phyloP scores from a whole-genome alignment of 1,140 invertebrate species.

The Macrobrachium rosenbergii region DNA sequence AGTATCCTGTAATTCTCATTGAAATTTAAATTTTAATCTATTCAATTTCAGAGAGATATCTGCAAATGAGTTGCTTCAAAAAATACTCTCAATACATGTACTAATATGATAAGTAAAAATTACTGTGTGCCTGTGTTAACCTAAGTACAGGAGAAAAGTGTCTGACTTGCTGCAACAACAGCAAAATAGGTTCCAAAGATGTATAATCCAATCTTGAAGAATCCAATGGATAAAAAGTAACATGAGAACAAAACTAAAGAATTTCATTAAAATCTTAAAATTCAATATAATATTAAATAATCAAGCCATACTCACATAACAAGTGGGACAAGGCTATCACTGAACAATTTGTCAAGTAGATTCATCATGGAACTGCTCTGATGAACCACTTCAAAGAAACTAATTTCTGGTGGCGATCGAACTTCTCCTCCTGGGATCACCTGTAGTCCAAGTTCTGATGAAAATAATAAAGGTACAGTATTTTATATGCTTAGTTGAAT shows the following conservation, averaged over 20 bases:
- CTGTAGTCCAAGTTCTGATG: constrained; percentile 91
- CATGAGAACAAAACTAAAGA: not conserved
- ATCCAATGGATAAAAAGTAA: not conserved
- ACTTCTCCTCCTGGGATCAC: constrained; percentile 92
- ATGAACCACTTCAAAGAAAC: constrained; percentile 95
- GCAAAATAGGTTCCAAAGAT: no score
- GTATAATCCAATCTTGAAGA: no score
- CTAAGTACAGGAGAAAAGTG: no score
- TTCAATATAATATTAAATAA: constrained; percentile 41
- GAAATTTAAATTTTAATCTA: no score
- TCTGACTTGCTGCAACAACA: no score
- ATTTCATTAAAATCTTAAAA: not conserved
- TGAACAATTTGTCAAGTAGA: constrained; percentile 94
- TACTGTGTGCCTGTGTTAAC: no score
- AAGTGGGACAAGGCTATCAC: constrained; percentile 89
- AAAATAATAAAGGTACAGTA: not conserved
- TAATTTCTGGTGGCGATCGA: constrained; percentile 83
- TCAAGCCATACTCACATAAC: constrained; percentile 78
- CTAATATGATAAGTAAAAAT: no score
- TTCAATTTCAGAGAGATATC: no score
- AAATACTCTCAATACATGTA: no score
- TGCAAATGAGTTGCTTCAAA: no score
- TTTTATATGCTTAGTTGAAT: not conserved
- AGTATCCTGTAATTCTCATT: no score
- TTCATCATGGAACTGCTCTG: constrained; percentile 97